Evolutionary conservation across 2,113 vertebrate species (phyloP).

Genomic region (Thamnaconus septentrionalis): DNA sequence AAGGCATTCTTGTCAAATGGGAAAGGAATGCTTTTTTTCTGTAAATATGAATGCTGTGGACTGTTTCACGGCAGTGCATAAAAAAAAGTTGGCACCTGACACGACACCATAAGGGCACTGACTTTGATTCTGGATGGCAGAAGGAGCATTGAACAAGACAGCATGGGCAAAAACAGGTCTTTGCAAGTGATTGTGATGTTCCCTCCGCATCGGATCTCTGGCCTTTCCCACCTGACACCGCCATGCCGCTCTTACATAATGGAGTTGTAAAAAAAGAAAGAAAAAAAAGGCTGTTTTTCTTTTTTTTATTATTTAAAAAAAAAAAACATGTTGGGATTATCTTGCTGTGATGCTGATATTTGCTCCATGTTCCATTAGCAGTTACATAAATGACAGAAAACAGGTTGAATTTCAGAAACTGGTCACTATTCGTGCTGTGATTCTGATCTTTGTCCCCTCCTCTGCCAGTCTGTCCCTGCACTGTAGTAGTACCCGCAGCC

Average conservation of each 20-base stretch:
- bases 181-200: too few relatives aligned
- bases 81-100: too few relatives aligned
- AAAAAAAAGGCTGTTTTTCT: neutral
- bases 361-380: neutral
- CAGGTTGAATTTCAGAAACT: too few relatives aligned
- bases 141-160: too few relatives aligned
- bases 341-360: neutral
- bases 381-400: too few relatives aligned
- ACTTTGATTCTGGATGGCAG: too few relatives aligned
- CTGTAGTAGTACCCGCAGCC: slow-evolving; percentile 97
- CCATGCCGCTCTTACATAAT: neutral
- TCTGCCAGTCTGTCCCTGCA: slow-evolving; percentile 82
- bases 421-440: neutral
- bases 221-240: neutral
- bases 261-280: neutral
- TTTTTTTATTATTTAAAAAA: too few relatives aligned
- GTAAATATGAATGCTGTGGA: too few relatives aligned
- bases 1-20: neutral
- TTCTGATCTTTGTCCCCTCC: slow-evolving; percentile 5
- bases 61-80: too few relatives aligned
- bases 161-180: too few relatives aligned
- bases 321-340: neutral
- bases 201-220: too few relatives aligned
- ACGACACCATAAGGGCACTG: too few relatives aligned
- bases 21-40: neutral